These are phyloP conservation scores for Spheniscus humboldti DNA, from an alignment of 2,797 vertebrate genomes.

Conservation along the genomic window DNA sequence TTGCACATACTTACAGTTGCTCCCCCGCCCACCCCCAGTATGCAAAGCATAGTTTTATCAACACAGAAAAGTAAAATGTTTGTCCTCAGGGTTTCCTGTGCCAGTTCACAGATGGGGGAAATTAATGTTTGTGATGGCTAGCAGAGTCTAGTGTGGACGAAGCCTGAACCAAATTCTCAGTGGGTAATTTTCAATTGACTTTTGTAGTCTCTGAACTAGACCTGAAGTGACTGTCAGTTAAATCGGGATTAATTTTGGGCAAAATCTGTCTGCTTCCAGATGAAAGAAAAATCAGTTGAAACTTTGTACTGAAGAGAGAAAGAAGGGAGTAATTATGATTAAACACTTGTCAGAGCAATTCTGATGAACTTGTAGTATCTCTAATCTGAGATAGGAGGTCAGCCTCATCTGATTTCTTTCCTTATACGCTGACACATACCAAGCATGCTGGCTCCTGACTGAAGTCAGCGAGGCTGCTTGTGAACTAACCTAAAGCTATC, in stretches of 20 bases:
- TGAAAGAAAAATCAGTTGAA: neutral
- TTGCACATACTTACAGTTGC: neutral
- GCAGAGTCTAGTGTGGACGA: neutral
- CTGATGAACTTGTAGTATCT: neutral
- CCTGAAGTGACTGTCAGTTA: neutral
- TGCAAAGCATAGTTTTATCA: neutral
- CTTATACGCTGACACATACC: neutral
- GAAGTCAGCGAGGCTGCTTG: neutral
- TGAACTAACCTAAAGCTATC: neutral
- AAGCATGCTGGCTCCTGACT: neutral
- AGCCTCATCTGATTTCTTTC: neutral
- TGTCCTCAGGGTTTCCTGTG: neutral
- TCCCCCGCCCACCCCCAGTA: accelerated
- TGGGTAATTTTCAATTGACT: neutral
- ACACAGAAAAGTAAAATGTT: neutral
- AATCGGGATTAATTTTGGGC: neutral
- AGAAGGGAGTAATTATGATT: neutral
- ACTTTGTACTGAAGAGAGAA: neutral
- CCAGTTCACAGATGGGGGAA: neutral
- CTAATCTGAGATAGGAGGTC: neutral
- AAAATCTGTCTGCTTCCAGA: neutral
- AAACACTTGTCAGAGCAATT: neutral
- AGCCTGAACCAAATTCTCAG: neutral
- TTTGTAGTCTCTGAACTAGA: neutral
- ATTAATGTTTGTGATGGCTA: neutral